Percentiles rank a stretch among this genome's conserved stretches.
Evolutionary conservation across 2,113 vertebrate genomes (phyloP).

Genomic region (Lanius ludovicianus): DNA sequence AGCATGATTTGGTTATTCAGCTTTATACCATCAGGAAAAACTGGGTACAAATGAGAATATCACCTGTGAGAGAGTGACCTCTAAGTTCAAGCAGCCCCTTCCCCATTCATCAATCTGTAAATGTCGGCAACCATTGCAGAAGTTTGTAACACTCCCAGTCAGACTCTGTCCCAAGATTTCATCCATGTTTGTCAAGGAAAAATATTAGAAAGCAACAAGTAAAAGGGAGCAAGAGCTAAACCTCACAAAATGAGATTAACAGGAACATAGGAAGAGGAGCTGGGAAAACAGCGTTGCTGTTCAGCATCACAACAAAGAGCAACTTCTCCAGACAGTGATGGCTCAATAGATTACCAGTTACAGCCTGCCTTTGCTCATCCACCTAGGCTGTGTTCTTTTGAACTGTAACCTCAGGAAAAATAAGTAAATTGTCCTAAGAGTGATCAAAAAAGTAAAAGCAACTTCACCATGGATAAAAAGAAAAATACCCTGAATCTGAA

Average conservation of each 20-base stretch:
- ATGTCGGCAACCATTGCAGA: not conserved
- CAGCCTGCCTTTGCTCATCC: constrained; percentile 57
- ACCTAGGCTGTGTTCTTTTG: constrained; percentile 7
- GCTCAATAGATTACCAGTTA: constrained; percentile 45
- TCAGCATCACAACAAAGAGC: constrained; percentile 61
- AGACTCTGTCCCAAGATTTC: not conserved
- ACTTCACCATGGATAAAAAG: not conserved
- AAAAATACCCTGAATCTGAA: not conserved
- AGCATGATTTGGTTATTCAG: constrained; percentile 15
- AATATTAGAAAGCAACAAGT: constrained; percentile 3
- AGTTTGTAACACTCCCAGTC: not conserved
- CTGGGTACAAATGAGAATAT: constrained; percentile 2
- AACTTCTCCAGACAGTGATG: constrained; percentile 25
- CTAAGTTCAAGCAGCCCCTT: constrained; percentile 34
- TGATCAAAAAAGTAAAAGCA: constrained; percentile 42
- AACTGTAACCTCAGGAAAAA: constrained; percentile 50
- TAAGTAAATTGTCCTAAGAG: constrained; percentile 20
- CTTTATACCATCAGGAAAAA: constrained; percentile 28
- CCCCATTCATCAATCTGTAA: not conserved
- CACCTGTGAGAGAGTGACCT: not conserved
- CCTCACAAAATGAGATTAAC: not conserved
- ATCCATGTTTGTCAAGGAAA: not conserved
- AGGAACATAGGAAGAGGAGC: not conserved
- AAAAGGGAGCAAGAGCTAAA: constrained; percentile 20
- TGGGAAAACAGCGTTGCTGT: not conserved